Evolutionary conservation across 2,888 invertebrate genomes (phyloP), one percentile per base, ranked within the genome.

Genomic region (Arctia plantaginis): DNA sequence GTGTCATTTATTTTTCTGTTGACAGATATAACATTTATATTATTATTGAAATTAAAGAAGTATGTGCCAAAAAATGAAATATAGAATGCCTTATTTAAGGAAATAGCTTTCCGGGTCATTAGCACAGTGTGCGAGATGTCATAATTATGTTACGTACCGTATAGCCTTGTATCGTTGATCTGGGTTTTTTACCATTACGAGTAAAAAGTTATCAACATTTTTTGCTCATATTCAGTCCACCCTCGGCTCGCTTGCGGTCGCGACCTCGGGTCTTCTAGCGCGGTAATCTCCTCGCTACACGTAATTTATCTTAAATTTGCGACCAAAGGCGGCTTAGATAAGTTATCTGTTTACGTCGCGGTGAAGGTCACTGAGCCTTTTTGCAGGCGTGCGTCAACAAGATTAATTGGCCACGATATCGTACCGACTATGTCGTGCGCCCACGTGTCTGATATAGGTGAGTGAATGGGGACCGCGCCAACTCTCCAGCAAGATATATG

Each of bases 321-420:
- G 77, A 47, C 64, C 67, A 33, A 68, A 66, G 47, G 62, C 59
- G 72, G 74, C 71, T 75, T 62, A 75, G 81, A 84, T 84, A 79
- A 72, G 82, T 74, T 82, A 83, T 82, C 82, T 77, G 79, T 76
- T 75, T 80, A 77, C 66, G 76, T 78, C 72, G 74, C 69, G 71
- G 65, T 23, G 77, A 77, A 81, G 85, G 86, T 85, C 81, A 80
- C 77, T 75, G 73, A 73, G 73, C 76, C 79, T 83, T 85, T 86
- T 84, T 82, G 83, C 83, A 70, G 69, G 64, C 73, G 69, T 78
- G 80, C 71, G 86, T 86, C 84, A 85, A 83, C 84, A 85, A 87
- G 86, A 87, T 86, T 86, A 85, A 85, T 83, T 83, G 81, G 79
- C 72, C 74, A 71, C 77, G 82, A 83, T 84, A 81, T 76, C 83